Evolutionary conservation across 2,797 vertebrate species (phyloP), one percentile per base, ranked within the genome.

Genomic region (Trematomus bernacchii): DNA sequence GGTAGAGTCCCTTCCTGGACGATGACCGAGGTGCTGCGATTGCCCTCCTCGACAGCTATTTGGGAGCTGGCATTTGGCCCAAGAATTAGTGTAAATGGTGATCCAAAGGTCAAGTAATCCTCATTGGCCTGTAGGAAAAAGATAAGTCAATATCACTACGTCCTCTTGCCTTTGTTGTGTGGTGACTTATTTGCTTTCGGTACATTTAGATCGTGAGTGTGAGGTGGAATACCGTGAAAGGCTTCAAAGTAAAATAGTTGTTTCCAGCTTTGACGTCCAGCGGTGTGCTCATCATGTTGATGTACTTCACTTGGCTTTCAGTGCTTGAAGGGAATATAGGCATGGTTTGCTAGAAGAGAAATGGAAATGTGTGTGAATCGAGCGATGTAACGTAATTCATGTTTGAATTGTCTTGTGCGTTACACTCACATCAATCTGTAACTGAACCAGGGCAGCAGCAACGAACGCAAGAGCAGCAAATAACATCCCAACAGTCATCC

Each of bases 401-500:
- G 46, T 42, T 14, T 15, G 37, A 18, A 12, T n/a, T 46, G 37
- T 40, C 43, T 5, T 10, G 37, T 21, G 9, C 40, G 52, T 74
- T 16, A 3, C 40, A 94, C 97, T 97, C 89, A 99, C 98, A 3
- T 99, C 97, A 30, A 99, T 97, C 89, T 97, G 83, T n/a, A 97
- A 2, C 90, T 99, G 97, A 50, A 99, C 63, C 21, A 99, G 50
- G 1, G 94, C 97, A n/a, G 98, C 97, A 8, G 85, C 92, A 40
- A 99, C 80, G 40, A 99, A 99, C 0, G 98, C 98, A 16, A 98
- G 16, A n/a, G 95, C 94, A 1, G 97, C 97, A 0, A 99, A n/a
- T 37, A 98, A 84, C 98, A 99, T 99, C 0, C 98, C 98, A 0
- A 98, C 95, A 0, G 97, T 97, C 64, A 99, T 99, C 91, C 73